These are phyloP conservation scores for Eutrigla gurnardus DNA, from an alignment of 2,797 vertebrate genomes.

Conservation along the genomic window DNA sequence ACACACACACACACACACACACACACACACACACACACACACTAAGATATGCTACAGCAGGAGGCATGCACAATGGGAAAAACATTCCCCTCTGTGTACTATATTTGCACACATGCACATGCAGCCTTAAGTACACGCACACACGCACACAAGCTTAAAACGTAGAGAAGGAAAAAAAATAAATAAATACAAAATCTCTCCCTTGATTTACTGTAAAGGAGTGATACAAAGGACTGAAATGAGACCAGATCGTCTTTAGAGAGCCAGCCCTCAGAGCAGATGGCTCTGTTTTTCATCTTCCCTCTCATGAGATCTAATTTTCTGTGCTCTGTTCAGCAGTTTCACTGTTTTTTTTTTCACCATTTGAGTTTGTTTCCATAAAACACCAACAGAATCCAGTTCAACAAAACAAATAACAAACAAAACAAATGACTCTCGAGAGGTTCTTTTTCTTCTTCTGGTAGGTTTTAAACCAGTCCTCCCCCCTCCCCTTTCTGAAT, in stretches of 20 bases:
- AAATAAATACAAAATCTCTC: slow-evolving; percentile 37
- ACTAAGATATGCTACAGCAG: slow-evolving; percentile 53
- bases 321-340: slow-evolving; percentile 74
- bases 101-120: slow-evolving; percentile 51
- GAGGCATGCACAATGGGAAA: slow-evolving; percentile 59
- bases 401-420: slow-evolving; percentile 79
- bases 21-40: slow-evolving; percentile 35
- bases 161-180: slow-evolving; percentile 29
- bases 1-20: slow-evolving; percentile 28
- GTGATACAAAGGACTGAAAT: slow-evolving; percentile 78
- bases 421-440: slow-evolving; percentile 73
- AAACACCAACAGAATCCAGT: slow-evolving; percentile 76
- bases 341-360: slow-evolving; percentile 59
- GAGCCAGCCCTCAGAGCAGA: slow-evolving; percentile 80
- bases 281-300: slow-evolving; percentile 83
- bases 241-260: slow-evolving; percentile 79
- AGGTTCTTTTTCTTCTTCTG: slow-evolving; percentile 50
- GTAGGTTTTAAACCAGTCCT: slow-evolving; percentile 26
- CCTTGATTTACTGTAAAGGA: slow-evolving; percentile 79
- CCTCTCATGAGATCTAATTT: slow-evolving; percentile 82
- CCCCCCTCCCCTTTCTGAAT: slow-evolving; percentile 6
- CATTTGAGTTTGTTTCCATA: slow-evolving; percentile 77
- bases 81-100: slow-evolving; percentile 52
- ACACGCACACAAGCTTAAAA: slow-evolving; percentile 41
- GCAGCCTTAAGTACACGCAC: slow-evolving; percentile 33